Percentiles rank a stretch among this genome's conserved stretches.
Conservation (phyloP, 2,113 vertebrate species). For the Paradisaea rubra region DNA sequence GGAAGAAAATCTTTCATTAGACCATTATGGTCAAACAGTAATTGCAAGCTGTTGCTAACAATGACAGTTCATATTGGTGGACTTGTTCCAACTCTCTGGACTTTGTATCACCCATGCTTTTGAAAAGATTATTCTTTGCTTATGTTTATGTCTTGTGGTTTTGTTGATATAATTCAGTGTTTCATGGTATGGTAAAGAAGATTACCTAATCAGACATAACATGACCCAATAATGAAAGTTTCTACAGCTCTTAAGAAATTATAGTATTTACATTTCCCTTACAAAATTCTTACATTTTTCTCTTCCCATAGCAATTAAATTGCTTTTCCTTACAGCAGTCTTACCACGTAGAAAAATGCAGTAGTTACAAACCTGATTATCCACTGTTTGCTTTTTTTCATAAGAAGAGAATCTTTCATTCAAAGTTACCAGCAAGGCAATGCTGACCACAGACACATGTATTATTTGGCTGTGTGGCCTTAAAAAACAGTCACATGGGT, state of each 20-base stretch:
- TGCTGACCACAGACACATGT: neutral
- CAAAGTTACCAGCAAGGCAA: neutral
- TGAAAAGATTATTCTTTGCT: neutral
- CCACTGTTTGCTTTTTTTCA: neutral
- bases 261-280: neutral
- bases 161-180: neutral
- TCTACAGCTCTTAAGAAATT: neutral
- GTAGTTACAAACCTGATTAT: neutral
- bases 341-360: neutral
- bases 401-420: neutral
- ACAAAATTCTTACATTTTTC: neutral
- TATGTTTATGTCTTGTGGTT: neutral
- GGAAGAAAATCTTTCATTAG: neutral
- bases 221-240: neutral
- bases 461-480: neutral
- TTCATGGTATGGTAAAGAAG: neutral
- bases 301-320: neutral
- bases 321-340: neutral
- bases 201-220: neutral
- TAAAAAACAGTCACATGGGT: neutral
- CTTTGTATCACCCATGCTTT: neutral
- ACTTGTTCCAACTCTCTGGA: neutral
- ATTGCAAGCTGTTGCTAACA: neutral
- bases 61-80: neutral
- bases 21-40: neutral